Evolutionary conservation across 2,113 vertebrate genomes (phyloP).

Genomic region (Syngnathus typhle): DNA sequence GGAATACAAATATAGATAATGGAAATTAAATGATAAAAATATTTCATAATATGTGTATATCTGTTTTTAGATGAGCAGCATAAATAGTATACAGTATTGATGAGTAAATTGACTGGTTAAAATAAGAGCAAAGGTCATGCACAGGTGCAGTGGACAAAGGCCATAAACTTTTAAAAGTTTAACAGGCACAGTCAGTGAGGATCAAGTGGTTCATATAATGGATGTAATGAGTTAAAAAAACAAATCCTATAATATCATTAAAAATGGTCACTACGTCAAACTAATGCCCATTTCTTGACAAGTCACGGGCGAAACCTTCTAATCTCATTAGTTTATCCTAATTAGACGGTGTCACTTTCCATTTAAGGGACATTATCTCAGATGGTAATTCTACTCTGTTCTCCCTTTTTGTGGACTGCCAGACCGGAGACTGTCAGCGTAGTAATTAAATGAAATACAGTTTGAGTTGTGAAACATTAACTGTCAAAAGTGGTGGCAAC

Average conservation of each 20-base stretch:
- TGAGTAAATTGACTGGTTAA: no score
- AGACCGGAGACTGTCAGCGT: conserved; percentile 32
- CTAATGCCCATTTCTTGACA: conserved; percentile 15
- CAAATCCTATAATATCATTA: no score
- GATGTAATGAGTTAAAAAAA: not conserved
- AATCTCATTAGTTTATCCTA: conserved; percentile 57
- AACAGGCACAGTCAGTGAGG: no score
- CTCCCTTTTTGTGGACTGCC: conserved; percentile 28
- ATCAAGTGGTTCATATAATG: not conserved
- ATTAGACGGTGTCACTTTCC: conserved; percentile 65
- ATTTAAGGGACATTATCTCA: conserved; percentile 50
- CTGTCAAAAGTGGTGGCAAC: conserved; percentile 23
- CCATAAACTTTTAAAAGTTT: no score
- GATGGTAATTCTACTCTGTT: conserved; percentile 30
- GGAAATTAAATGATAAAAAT: no score
- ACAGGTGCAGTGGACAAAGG: no score
- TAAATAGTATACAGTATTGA: no score
- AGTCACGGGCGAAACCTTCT: conserved; percentile 35
- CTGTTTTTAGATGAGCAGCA: no score
- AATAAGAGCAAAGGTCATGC: no score
- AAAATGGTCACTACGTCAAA: conserved; percentile 27
- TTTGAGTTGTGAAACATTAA: conserved; percentile 44
- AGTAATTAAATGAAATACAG: conserved; percentile 48
- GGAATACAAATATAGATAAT: no score
- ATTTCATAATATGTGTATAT: no score